Evolutionary conservation across 2,888 invertebrate species (phyloP), one percentile per base, ranked within the genome.

Genomic region (Mimachlamys varia): DNA sequence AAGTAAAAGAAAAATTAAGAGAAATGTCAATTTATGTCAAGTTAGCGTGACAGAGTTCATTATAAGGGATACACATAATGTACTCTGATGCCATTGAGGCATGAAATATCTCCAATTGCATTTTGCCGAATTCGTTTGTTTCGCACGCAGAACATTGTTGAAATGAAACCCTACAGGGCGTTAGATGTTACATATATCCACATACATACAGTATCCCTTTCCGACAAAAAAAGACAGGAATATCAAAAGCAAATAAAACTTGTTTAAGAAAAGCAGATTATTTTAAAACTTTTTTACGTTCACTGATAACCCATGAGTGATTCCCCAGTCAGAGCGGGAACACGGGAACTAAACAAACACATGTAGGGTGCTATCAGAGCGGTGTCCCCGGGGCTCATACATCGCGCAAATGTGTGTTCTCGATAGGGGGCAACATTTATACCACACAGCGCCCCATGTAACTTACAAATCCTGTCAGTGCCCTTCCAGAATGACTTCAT

Each of bases 321-420:
- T 33, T n/a, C 1, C 15, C 33, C 17, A 12, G 27, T 33, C 76
- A 13, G 76, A 33, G 27, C n/a, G 62, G n/a, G 62, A 62, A 62
- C n/a, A 22, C 62, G 2, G 27, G 33, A 76, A 76, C 58, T 22
- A 58, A 58, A 58, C 33, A 76, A 76, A 76, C 76, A 76, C 33
- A 76, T 76, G 76, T 76, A 76, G 76, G 76, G 76, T 76, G 76
- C 33, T 76, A 76, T 76, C 76, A 15, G 27, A 76, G 33, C 76
- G 76, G 10, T 76, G 76, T 76, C 76, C 33, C 76, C 76, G 33
- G 76, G 33, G 33, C 27, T 13, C 27, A 76, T 27, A 76, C 33
- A 27, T 33, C 76, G 76, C 76, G 76, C 33, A 76, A 76, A 76
- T 76, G 76, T 76, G 76, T 33, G 76, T 76, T 76, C 76, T 33